Evolutionary conservation across 2,888 invertebrate species (phyloP), one percentile per base, ranked within the genome.

Genomic region (Thelaira solivaga): DNA sequence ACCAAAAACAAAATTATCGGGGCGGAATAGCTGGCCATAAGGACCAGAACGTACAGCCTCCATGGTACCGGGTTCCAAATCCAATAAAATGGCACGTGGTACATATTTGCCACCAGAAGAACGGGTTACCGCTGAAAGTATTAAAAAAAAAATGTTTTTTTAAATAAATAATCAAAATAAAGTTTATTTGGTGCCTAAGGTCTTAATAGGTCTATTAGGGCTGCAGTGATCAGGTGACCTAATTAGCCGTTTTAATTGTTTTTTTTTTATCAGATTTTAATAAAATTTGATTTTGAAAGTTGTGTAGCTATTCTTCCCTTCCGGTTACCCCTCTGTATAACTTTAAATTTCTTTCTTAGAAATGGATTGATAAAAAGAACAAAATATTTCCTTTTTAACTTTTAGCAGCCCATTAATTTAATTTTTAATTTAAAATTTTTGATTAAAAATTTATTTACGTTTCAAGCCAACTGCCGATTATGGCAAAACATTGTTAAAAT

Each of bases 1-100:
- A 4, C 93, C 94, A 83, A 95, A 96, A 2, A 96, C 95, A 87
- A 95, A 96, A 90, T 96, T 97, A 88, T 96, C 96, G 8, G 96
- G 96, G 61, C 96, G 92, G 92, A 96, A 96, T 78, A 97, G 92
- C 86, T 94, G 93, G n/a, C 96, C 96, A 90, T 94, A 96, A 64
- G 90, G 91, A 57, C 96, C 95, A 76, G 96, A 95, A 81, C 96
- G 92, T 59, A 96, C 96, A 59, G 95, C 93, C 90, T 96, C 96
- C 96, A 96, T 97, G 82, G 94, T 95, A 53, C 94, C 94, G 0
- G 94, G 94, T 88, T 95, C 94, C 88, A 95, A 89, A 85, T 94
- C 94, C 64, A 94, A 90, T 4, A 94, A 89, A 81, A 94, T 92
- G 67, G 94, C 93, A 80, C 94, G 90, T n/a, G 94, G 94, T 61